Evolutionary conservation across 1,140 invertebrate species (phyloP).

Genomic region (Riptortus pedestris): DNA sequence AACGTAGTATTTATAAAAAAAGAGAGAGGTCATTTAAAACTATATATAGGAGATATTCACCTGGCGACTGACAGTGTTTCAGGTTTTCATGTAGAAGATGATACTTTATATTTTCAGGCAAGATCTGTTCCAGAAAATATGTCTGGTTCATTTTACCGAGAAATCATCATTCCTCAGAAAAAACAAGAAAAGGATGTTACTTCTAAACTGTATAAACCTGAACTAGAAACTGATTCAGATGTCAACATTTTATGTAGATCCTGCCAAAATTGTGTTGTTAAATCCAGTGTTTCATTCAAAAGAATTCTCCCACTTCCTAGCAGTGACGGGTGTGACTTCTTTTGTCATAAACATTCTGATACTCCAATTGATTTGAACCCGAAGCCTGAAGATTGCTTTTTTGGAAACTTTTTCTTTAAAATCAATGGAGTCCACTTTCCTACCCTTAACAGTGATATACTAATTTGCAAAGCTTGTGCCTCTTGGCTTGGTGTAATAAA

Average conservation of each 20-base stretch:
- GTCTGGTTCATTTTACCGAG: conserved; percentile 10
- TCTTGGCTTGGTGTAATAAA: neutral
- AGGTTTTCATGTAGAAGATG: neutral
- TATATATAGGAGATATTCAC: neutral
- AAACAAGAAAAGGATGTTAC: too few relatives aligned
- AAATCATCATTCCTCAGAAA: conserved; percentile 7
- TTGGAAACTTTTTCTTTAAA: neutral
- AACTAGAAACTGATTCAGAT: neutral
- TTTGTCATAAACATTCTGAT: conserved; percentile 9
- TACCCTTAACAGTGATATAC: neutral
- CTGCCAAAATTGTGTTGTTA: neutral
- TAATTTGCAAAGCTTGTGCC: neutral
- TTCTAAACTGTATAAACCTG: neutral
- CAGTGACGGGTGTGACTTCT: conserved; percentile 9
- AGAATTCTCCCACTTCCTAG: conserved; percentile 18
- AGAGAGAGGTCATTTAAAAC: neutral
- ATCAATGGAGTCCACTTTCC: neutral
- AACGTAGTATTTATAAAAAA: neutral
- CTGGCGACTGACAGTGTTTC: neutral
- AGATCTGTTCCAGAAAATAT: neutral
- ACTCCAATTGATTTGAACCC: neutral
- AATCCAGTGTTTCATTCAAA: neutral
- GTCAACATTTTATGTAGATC: neutral
- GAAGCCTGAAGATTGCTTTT: conserved; percentile 17
- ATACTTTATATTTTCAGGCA: neutral